These are phyloP conservation scores for Lasioglossum oenotherae DNA, from an alignment of 2,888 invertebrate species.

Conservation along the genomic window DNA sequence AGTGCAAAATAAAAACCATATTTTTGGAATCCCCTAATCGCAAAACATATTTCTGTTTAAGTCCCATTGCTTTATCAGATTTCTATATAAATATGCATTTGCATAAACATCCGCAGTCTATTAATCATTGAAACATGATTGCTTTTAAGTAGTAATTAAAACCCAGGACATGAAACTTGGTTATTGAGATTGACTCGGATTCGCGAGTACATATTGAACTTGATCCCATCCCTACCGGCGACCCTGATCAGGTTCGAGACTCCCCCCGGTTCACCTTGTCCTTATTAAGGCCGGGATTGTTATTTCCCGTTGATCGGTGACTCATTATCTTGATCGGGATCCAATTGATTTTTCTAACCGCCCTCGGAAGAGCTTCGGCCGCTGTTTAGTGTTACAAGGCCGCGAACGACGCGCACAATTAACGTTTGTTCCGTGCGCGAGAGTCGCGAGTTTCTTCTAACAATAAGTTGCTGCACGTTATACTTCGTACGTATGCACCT, in stretches of 20 bases:
- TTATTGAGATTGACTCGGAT: too few relatives aligned
- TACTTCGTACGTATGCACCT: conserved; percentile 15
- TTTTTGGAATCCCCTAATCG: too few relatives aligned
- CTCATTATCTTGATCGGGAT: conserved; percentile 42
- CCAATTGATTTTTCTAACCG: conserved; percentile 39
- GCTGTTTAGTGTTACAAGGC: conserved; percentile 53
- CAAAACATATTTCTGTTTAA: too few relatives aligned
- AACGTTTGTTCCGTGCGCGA: background rate
- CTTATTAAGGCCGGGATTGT: conserved; percentile 44
- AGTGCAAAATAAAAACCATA: too few relatives aligned
- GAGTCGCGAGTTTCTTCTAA: conserved; percentile 1
- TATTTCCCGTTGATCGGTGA: conserved; percentile 39
- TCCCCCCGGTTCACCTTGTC: conserved; percentile 51
- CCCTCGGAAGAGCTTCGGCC: conserved; percentile 18
- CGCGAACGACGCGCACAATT: conserved; percentile 2
- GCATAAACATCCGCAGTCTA: too few relatives aligned
- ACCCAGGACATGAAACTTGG: too few relatives aligned
- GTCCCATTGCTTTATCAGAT: too few relatives aligned
- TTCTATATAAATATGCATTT: too few relatives aligned
- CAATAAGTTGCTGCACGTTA: background rate
- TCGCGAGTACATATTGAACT: too few relatives aligned
- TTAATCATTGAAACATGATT: too few relatives aligned
- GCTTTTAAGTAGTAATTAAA: too few relatives aligned
- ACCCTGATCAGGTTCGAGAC: conserved; percentile 10
- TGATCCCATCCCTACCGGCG: background rate